Conservation (phyloP, 2,888 invertebrate genomes). For the Stegana nigrithorax region DNA sequence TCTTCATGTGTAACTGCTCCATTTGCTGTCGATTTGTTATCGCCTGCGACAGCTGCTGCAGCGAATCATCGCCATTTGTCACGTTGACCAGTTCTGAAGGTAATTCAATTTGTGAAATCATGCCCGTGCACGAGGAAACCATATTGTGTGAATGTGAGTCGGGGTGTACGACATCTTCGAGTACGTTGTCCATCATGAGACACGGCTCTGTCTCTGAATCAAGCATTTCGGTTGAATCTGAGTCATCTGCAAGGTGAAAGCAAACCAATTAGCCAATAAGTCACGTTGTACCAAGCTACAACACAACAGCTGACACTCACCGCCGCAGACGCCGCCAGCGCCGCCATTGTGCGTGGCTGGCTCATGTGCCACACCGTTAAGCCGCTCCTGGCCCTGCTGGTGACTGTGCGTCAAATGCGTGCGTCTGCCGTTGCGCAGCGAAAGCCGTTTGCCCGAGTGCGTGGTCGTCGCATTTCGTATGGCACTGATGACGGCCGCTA, state of each 20-base stretch:
- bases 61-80: slow-evolving; percentile 72
- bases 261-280: no score
- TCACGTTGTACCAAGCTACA: no score
- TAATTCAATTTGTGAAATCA: slow-evolving; percentile 69
- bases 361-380: slow-evolving; percentile 15
- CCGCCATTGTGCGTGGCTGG: slow-evolving; percentile 35
- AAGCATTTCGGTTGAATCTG: slow-evolving; percentile 81
- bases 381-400: slow-evolving; percentile 7
- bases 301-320: slow-evolving; percentile 7
- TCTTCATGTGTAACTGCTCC: slow-evolving; percentile 71
- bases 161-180: slow-evolving; percentile 75
- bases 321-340: no score
- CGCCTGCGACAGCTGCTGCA: slow-evolving; percentile 82
- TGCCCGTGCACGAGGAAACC: slow-evolving; percentile 73
- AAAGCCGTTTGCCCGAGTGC: slow-evolving; percentile 63
- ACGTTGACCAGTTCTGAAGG: slow-evolving; percentile 67
- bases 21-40: slow-evolving; percentile 79
- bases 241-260: slow-evolving; percentile 70
- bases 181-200: slow-evolving; percentile 82
- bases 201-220: slow-evolving; percentile 86
- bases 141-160: slow-evolving; percentile 77
- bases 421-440: slow-evolving; percentile 60
- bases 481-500: slow-evolving; percentile 80
- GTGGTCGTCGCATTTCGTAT: slow-evolving; percentile 73
- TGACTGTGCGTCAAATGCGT: slow-evolving; percentile 35